Percentiles rank a stretch among this genome's conserved stretches.
These are phyloP conservation scores for Yponomeuta malinellus DNA, from an alignment of 2,888 invertebrate genomes.

Conservation along the genomic window DNA sequence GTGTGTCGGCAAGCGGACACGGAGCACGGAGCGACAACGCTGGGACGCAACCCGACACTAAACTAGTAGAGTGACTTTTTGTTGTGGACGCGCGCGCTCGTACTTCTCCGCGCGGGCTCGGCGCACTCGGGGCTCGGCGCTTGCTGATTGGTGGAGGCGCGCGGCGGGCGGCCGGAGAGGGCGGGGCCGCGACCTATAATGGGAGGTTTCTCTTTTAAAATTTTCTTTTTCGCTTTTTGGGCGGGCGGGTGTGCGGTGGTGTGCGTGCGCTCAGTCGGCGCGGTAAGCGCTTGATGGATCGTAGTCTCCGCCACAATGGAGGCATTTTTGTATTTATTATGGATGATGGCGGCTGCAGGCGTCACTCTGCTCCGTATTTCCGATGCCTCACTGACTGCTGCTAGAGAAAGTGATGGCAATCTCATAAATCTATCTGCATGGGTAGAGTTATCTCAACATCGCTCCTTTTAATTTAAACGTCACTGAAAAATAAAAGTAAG, in stretches of 20 bases:
- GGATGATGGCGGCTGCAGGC: conserved; percentile 14
- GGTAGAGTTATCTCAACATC: neutral
- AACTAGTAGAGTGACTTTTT: conserved; percentile 73
- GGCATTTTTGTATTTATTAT: conserved; percentile 36
- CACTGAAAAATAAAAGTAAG: neutral
- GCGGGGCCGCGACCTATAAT: conserved; percentile 48
- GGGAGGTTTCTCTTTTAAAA: conserved; percentile 72
- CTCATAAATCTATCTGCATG: neutral
- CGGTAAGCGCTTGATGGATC: conserved; percentile 65
- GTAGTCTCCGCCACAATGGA: conserved; percentile 40
- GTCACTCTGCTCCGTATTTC: conserved; percentile 7
- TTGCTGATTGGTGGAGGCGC: conserved; percentile 21
- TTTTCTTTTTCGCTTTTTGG: conserved; percentile 74
- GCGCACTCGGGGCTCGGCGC: conserved; percentile 34
- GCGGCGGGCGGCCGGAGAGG: conserved; percentile 48
- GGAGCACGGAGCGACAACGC: conserved; percentile 68
- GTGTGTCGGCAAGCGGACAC: conserved; percentile 35
- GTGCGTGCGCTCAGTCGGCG: conserved; percentile 61
- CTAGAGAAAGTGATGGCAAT: conserved; percentile 3
- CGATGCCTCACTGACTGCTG: neutral
- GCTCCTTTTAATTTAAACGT: neutral
- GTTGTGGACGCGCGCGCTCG: conserved; percentile 66
- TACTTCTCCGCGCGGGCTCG: conserved; percentile 55
- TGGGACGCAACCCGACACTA: conserved; percentile 77
- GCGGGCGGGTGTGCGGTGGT: conserved; percentile 58